These are phyloP conservation scores for Arctocebus calabarensis DNA, from an alignment of 2,797 vertebrate genomes.

Conservation along the genomic window DNA sequence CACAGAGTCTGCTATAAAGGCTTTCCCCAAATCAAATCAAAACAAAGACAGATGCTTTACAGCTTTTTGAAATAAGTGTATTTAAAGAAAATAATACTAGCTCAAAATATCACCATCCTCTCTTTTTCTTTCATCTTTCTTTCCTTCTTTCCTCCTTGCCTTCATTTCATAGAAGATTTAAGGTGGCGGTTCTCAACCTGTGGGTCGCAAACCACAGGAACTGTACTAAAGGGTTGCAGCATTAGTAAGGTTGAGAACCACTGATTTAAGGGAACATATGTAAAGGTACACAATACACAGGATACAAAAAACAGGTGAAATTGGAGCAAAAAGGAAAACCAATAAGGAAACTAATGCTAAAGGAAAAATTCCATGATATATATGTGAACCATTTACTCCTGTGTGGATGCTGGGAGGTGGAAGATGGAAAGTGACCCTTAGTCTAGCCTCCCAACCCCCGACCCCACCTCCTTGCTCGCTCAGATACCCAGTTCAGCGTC, in stretches of 20 bases:
- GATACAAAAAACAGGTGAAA: neutral
- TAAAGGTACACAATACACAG: neutral
- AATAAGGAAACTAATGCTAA: neutral
- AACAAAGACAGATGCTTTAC: neutral
- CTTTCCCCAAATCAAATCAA: no score
- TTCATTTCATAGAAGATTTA: neutral
- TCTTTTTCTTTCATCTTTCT: neutral
- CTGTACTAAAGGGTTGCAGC: no score
- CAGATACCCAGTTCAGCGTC: rapidly evolving
- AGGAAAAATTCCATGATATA: neutral
- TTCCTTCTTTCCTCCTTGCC: neutral
- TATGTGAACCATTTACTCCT: neutral
- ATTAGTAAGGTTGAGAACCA: no score
- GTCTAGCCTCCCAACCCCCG: rapidly evolving
- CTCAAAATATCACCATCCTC: neutral
- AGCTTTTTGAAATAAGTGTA: neutral
- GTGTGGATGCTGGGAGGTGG: neutral
- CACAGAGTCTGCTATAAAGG: rapidly evolving
- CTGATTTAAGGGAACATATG: neutral
- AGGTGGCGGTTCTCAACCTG: neutral
- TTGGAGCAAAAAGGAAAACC: neutral
- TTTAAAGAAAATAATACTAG: neutral
- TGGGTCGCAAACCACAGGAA: no score
- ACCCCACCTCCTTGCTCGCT: neutral
- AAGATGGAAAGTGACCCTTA: neutral